phyloP scores from a whole-genome alignment of 1,140 invertebrate genomes.

The Carposina sasakii region DNA sequence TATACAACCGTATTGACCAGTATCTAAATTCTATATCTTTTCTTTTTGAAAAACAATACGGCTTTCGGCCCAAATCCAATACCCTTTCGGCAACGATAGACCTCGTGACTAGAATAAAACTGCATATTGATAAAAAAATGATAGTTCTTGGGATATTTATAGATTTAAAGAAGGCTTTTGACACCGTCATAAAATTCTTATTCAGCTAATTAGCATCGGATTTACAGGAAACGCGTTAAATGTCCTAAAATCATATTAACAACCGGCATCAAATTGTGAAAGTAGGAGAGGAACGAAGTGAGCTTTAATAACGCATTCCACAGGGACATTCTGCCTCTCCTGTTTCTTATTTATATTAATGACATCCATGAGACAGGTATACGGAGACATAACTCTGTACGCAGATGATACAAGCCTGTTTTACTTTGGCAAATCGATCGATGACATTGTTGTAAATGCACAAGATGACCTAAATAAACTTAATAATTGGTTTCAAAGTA shows the following conservation, averaged over 20 bases:
- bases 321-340: too few species aligned
- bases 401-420: neutral
- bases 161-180: conserved; percentile 18
- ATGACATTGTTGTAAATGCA: neutral
- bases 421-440: neutral
- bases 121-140: conserved; percentile 11
- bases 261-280: conserved; percentile 9
- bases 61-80: conserved; percentile 8
- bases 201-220: neutral
- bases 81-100: neutral
- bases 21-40: conserved; percentile 8
- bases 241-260: neutral
- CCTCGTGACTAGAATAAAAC: conserved; percentile 11
- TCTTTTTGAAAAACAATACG: conserved; percentile 14
- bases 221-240: neutral
- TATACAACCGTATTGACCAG: conserved; percentile 5
- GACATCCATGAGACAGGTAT: neutral
- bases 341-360: neutral
- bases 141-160: conserved; percentile 12
- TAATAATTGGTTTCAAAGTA: neutral
- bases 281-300: too few species aligned
- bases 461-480: neutral
- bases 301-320: too few species aligned
- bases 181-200: conserved; percentile 9
- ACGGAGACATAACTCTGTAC: neutral